A percentile compares a stretch with the other conserved stretches of the same genome.
Conservation (phyloP, 2,797 vertebrate species). For the Mionectes olivaceus region DNA sequence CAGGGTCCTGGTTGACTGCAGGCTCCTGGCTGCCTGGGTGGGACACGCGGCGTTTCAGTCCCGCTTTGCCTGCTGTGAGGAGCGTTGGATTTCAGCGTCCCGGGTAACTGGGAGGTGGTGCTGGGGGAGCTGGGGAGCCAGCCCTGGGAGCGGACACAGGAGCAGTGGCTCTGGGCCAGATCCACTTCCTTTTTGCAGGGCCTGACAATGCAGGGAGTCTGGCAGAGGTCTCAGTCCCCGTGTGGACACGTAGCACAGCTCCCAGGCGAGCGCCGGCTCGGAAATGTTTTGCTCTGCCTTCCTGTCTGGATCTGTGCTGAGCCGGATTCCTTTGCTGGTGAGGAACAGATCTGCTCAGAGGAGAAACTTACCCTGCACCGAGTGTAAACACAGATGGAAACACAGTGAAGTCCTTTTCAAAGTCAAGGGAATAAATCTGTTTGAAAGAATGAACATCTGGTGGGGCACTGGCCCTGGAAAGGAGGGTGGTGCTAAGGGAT, state of each 20-base stretch:
- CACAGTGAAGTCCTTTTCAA: slow-evolving; percentile 17
- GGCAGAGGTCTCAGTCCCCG: neutral
- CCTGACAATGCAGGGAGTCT: slow-evolving; percentile 2
- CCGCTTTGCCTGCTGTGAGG: neutral
- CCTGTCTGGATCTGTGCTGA: slow-evolving; percentile 7
- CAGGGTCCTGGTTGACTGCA: neutral
- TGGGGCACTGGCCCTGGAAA: neutral
- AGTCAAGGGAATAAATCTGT: slow-evolving; percentile 38
- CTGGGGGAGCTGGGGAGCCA: neutral
- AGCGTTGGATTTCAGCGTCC: neutral
- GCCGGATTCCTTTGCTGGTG: neutral
- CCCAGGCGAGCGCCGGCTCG: neutral
- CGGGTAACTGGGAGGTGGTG: neutral
- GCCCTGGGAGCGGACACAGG: neutral
- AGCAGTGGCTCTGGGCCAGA: slow-evolving; percentile 1
- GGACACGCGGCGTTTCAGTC: accelerated
- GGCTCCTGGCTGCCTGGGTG: neutral
- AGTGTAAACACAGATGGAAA: slow-evolving; percentile 61
- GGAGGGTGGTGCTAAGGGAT: neutral
- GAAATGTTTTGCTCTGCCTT: slow-evolving; percentile 33
- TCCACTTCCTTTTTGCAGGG: neutral
- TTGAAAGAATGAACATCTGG: neutral
- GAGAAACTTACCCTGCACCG: neutral
- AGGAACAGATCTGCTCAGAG: slow-evolving; percentile 31
- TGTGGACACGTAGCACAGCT: neutral